Evolutionary conservation across 1,140 invertebrate genomes (phyloP), one percentile per base, ranked within the genome.

Genomic region (Epicauta chinensis): DNA sequence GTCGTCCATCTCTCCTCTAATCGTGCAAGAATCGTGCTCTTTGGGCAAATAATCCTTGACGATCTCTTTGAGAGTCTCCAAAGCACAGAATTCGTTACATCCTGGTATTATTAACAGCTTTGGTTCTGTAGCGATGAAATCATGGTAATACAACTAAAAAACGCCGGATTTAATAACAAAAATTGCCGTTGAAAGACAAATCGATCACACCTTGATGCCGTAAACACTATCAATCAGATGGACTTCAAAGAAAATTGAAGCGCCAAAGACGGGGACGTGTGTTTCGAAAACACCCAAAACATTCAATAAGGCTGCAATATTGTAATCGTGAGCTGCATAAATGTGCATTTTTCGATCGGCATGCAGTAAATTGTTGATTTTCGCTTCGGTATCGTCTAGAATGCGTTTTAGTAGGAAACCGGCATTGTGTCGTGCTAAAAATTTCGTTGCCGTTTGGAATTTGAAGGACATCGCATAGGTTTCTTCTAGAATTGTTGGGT

Each of bases 321-420:
- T 63, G 10, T 40, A 35, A 35, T 63, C 61, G 34, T 65, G 63
- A 5, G 40, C 63, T 3, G 55, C 51, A 51, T 65, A 65, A 9
- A 65, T 32, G 31, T 36, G 49, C 17, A 55, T 37, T 46, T 50
- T 59, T 4, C 23, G 34, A n/a, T 48, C 35, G 16, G 14, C 12
- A 15, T 11, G 14, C 16, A 37, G 30, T 31, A 13, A 7, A 11
- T 38, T 35, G 37, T 50, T 39, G 7, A 47, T 17, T 40, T 48
- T 53, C 12, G 34, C 3, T 10, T 34, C 11, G 6, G 39, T 45
- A 31, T 59, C 53, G 3, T 56, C 23, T 23, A 59, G 2, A 15
- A 59, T 56, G n/a, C 34, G 32, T 30, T 42, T 50, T 10, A 42
- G 32, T 15, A 49, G 32, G 12, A 31, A 43, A 59, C 60, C 60